A percentile compares a stretch with the other conserved stretches of the same genome.
Conservation (phyloP, 1,140 invertebrate genomes). For the Orussus abietinus region DNA sequence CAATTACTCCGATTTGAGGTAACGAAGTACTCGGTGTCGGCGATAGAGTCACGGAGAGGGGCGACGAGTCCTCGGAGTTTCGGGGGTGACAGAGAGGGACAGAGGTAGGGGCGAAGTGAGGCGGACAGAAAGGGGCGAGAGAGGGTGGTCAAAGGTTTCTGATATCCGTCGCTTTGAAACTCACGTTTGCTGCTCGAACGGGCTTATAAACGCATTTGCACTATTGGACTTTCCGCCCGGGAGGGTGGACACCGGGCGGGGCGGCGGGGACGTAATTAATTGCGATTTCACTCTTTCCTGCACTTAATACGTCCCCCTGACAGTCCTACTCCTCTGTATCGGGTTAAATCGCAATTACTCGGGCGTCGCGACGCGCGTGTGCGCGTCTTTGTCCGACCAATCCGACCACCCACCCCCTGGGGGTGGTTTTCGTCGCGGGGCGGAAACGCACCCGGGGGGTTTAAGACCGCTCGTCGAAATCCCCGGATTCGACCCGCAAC, state of each 20-base stretch:
- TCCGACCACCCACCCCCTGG: no score
- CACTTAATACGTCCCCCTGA: conserved; percentile 31
- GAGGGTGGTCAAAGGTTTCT: conserved; percentile 1
- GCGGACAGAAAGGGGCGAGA: neutral
- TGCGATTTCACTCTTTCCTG: conserved; percentile 42
- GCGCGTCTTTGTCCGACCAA: no score
- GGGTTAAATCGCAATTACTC: conserved; percentile 41
- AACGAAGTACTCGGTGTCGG: no score
- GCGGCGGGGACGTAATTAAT: conserved; percentile 37
- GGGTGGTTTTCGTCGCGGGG: no score
- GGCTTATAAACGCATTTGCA: conserved; percentile 31
- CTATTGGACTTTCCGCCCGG: conserved; percentile 30
- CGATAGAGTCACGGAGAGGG: no score
- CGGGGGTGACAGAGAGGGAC: conserved; percentile 2
- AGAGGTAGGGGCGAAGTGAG: conserved; percentile 1
- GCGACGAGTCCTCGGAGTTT: no score
- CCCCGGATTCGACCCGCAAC: no score
- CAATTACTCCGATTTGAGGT: no score
- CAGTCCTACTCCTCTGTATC: conserved; percentile 27
- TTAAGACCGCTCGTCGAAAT: no score
- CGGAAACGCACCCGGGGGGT: no score
- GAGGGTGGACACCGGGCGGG: neutral
- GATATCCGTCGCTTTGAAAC: conserved; percentile 13
- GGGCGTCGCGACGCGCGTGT: conserved; percentile 15
- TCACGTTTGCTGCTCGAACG: conserved; percentile 14